Evolutionary conservation across 2,888 invertebrate genomes (phyloP).

Genomic region (Campoplex capitator): DNA sequence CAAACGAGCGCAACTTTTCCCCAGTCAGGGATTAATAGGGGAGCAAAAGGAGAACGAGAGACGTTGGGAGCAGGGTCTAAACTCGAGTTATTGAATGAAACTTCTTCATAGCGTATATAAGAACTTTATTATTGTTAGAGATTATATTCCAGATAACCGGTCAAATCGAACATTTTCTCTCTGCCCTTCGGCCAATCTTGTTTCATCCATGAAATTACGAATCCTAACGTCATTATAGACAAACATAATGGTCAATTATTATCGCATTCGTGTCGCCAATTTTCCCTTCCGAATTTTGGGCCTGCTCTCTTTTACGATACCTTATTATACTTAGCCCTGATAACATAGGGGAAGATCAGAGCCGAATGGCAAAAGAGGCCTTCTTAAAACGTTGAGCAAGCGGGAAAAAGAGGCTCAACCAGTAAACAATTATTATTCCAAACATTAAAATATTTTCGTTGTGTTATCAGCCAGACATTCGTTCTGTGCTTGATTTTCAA

Average conservation of each 20-base stretch:
- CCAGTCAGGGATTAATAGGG: slow-evolving; percentile 49
- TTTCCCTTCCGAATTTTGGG: not conserved
- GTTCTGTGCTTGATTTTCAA: no score
- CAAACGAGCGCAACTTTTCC: slow-evolving; percentile 50
- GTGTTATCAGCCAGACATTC: no score
- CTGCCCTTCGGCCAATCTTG: slow-evolving; percentile 23
- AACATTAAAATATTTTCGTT: no score
- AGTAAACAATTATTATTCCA: no score
- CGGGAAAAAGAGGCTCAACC: no score
- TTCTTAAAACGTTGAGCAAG: no score
- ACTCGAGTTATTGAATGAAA: slow-evolving; percentile 63
- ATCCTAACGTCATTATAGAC: slow-evolving; percentile 3
- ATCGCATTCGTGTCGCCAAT: not conserved
- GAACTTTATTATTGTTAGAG: slow-evolving; percentile 59
- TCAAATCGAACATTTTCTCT: slow-evolving; percentile 32
- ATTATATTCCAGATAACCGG: slow-evolving; percentile 60
- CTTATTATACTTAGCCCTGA: not conserved
- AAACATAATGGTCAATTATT: slow-evolving; percentile 7
- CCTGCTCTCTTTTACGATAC: slow-evolving; percentile 6
- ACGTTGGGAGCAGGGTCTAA: slow-evolving; percentile 5
- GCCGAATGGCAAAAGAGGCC: not conserved
- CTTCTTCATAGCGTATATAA: slow-evolving; percentile 51
- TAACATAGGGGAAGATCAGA: not conserved
- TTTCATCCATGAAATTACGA: not conserved
- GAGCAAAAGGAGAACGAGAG: not conserved